Conservation (phyloP, 2,113 vertebrate species). For the Todiramphus saurophagus region DNA sequence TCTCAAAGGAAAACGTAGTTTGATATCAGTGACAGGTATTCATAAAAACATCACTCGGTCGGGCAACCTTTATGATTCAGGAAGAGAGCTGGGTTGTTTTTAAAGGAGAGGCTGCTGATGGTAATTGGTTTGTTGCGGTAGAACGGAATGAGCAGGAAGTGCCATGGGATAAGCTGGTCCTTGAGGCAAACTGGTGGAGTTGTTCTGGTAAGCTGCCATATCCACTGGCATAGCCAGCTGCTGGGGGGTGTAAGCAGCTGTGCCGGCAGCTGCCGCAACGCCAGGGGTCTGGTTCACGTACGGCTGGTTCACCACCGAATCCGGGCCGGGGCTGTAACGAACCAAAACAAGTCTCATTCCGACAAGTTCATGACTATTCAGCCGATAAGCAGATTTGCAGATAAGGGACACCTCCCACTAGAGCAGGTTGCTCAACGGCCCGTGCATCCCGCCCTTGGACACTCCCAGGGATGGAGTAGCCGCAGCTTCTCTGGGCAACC, state of each 20-base stretch:
- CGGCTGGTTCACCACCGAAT: conserved; percentile 65
- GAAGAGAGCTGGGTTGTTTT: background rate
- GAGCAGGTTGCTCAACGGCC: background rate
- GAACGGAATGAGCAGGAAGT: conserved; percentile 75
- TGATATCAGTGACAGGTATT: conserved; percentile 3
- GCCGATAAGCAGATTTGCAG: background rate
- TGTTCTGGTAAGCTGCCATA: conserved; percentile 85
- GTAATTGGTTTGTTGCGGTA: conserved; percentile 81
- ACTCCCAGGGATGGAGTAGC: background rate
- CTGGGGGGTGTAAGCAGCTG: conserved; percentile 75
- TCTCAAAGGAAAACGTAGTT: background rate
- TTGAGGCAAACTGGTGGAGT: conserved; percentile 74
- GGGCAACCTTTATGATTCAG: background rate
- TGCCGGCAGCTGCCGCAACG: conserved; percentile 39
- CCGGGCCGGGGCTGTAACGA: conserved; percentile 75
- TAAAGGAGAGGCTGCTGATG: conserved; percentile 94
- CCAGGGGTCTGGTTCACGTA: conserved; percentile 82
- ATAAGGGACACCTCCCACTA: background rate
- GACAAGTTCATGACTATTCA: background rate
- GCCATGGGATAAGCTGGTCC: conserved; percentile 77
- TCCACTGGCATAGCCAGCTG: conserved; percentile 82
- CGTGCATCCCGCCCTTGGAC: background rate
- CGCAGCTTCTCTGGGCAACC: background rate
- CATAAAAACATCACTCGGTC: background rate
- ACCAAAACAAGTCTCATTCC: background rate